Percentiles rank a stretch among this genome's conserved stretches.
These are phyloP conservation scores for Varanus salvator DNA, from an alignment of 2,113 vertebrate species.

Conservation along the genomic window DNA sequence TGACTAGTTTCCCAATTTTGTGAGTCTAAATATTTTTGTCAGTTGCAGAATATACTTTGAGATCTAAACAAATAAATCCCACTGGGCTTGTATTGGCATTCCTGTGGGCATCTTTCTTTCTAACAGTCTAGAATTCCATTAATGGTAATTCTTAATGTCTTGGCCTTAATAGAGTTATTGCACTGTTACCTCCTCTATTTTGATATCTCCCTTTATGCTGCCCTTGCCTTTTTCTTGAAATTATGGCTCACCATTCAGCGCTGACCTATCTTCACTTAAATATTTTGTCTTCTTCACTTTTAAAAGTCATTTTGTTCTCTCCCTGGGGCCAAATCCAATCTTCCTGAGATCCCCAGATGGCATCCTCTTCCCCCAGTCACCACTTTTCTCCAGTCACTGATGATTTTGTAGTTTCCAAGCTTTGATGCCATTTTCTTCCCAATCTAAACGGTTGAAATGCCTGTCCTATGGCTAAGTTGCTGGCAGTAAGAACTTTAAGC, in stretches of 20 bases:
- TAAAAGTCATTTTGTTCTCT: constrained; percentile 19
- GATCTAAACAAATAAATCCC: not conserved
- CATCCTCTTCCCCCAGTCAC: too few relatives aligned
- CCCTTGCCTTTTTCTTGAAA: not conserved
- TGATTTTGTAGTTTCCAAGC: too few relatives aligned
- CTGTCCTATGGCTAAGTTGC: too few relatives aligned
- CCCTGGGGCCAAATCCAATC: not conserved
- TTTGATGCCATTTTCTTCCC: too few relatives aligned
- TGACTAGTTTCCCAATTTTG: not conserved
- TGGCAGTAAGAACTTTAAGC: too few relatives aligned
- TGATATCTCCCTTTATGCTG: not conserved
- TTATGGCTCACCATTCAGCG: not conserved
- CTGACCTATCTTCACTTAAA: constrained; percentile 59
- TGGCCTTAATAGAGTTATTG: not conserved
- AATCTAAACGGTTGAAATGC: too few relatives aligned
- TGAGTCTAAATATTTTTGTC: constrained; percentile 11
- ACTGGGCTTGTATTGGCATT: not conserved
- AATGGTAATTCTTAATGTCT: constrained; percentile 30
- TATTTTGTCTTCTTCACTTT: constrained; percentile 30
- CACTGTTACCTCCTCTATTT: not conserved
- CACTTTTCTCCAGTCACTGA: too few relatives aligned
- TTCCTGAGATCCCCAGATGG: too few relatives aligned
- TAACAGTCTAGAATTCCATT: constrained; percentile 18
- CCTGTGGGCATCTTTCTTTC: constrained; percentile 4
- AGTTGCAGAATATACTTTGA: not conserved